Base-by-base conservation (phyloP, 2,797 vertebrate species). In the Pogoniulus pusillus region DNA sequence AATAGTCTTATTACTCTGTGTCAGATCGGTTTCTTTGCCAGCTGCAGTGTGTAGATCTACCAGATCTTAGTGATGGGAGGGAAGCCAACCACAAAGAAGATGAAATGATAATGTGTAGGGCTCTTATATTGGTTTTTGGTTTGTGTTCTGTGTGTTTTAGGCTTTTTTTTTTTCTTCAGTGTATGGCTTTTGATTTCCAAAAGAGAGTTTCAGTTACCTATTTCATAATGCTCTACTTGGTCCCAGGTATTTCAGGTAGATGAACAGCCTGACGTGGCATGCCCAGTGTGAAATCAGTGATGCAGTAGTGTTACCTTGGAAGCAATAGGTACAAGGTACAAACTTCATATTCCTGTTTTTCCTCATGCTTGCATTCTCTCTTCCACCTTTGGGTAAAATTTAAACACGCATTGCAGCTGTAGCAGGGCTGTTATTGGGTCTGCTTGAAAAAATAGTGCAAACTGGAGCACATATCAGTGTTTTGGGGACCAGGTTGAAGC, bases 221-320 rank as follows among this genome's bases (percentile, higher is more conserved):
- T 98, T 98, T 94, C 94, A 97, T 95, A 97, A 97, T 55, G 97
- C 97, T 97, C 96, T 96, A 91, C 92, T 96, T 96, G 92, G 75
- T 86, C 91, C 83, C 96, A 97, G 97, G 97, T 97, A 98, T 98
- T 97, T 97, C 98, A 98, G 98, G 98, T 98, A 97, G 97, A 98
- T 98, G 98, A 98, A 98, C 97, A 97, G 95, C 95, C 94, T 96
- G 97, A 96, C 96, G 96, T 89, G 94, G 9, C 81, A 6, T 97
- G 89, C 82, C 94, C 90, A 73, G 88, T 57, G 92, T 29, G 88
- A 95, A 96, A 89, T 93, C 96, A 97, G 87, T 78, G 95, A 93
- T 95, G 96, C 93, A 54, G 82, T 82, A 16, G 82, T 82, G 96
- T 97, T 97, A 95, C 95, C 96, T 97, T 94, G 95, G 70, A 41